A percentile compares a stretch with the other conserved stretches of the same genome.
Conservation (phyloP, 2,113 vertebrate species). For the Gulo gulo region DNA sequence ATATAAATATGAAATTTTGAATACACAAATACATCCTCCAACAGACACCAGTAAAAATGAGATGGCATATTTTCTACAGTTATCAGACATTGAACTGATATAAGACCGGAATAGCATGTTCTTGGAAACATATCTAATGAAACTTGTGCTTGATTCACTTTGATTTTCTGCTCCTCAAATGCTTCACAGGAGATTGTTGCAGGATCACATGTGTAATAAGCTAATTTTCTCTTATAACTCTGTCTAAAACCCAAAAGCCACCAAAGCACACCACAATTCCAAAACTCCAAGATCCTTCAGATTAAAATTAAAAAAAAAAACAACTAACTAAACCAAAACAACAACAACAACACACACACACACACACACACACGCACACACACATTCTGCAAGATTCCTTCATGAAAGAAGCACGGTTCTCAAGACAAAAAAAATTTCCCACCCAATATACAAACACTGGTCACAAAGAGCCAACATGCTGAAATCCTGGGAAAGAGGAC, state of each 20-base stretch:
- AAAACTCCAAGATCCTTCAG: neutral
- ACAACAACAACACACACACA: neutral
- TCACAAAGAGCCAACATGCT: conserved; percentile 21
- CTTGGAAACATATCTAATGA: neutral
- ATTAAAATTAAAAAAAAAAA: conserved; percentile 28
- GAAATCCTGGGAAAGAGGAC: neutral
- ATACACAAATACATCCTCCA: neutral
- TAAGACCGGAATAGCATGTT: neutral
- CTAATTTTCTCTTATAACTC: neutral
- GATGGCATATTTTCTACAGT: neutral
- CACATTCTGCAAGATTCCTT: neutral
- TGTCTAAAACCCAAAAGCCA: neutral
- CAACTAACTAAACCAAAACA: neutral
- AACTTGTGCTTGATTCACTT: neutral
- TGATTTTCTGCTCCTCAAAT: neutral
- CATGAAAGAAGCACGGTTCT: neutral
- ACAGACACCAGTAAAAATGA: neutral
- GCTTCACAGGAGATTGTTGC: neutral
- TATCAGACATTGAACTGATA: neutral
- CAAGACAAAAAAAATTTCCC: neutral
- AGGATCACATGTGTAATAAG: neutral
- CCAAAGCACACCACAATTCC: neutral
- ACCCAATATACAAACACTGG: conserved; percentile 38
- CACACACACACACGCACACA: neutral
- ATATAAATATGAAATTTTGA: neutral